Conservation (phyloP, 2,888 invertebrate species). For the Crematogaster levior region DNA sequence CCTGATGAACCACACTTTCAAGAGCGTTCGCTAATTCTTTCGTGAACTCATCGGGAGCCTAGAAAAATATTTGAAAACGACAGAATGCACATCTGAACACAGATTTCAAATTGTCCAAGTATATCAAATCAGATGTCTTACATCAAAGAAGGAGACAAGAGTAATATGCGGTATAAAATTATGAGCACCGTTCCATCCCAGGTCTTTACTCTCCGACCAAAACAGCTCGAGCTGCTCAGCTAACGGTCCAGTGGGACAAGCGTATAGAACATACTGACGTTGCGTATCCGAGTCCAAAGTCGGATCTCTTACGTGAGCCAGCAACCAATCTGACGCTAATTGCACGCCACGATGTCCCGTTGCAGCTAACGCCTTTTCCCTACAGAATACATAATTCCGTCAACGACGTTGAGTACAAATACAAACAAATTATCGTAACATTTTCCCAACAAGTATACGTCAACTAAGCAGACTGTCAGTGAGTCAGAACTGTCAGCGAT, state of each 20-base stretch:
- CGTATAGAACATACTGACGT: conserved; percentile 95
- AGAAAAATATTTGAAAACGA: conserved; percentile 64
- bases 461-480: neutral
- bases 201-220: conserved; percentile 91
- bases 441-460: neutral
- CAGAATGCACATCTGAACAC: neutral
- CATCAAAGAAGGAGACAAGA: conserved; percentile 95
- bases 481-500: neutral
- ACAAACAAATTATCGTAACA: neutral
- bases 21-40: conserved; percentile 90
- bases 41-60: conserved; percentile 93
- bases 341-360: conserved; percentile 96
- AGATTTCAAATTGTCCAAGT: conserved; percentile 4
- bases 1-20: conserved; percentile 91
- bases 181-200: conserved; percentile 96
- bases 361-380: conserved; percentile 95
- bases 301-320: conserved; percentile 95
- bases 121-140: conserved; percentile 80
- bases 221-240: conserved; percentile 91
- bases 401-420: neutral
- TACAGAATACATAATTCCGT: conserved; percentile 83
- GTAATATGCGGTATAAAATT: conserved; percentile 97
- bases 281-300: conserved; percentile 92
- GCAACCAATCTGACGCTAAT: conserved; percentile 95
- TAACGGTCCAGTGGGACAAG: conserved; percentile 93